Conservation (phyloP, 2,888 invertebrate genomes). For the Neoscelio sp. region DNA sequence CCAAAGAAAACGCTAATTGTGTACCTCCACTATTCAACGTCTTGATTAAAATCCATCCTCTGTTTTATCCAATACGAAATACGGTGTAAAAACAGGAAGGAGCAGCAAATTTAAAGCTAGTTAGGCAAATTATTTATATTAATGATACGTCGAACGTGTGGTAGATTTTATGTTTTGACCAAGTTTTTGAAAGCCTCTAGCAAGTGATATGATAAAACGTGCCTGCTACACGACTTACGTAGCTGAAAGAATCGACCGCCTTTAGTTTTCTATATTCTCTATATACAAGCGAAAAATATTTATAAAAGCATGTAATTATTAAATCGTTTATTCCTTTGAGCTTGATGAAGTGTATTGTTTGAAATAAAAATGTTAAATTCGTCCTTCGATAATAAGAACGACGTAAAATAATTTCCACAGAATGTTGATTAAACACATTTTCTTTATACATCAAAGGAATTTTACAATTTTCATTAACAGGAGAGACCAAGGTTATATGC, state of each 20-base stretch:
- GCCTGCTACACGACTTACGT: constrained; percentile 81
- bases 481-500: too few relatives aligned
- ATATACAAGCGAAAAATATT: constrained; percentile 65
- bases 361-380: constrained; percentile 16
- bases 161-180: constrained; percentile 74
- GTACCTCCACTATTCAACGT: constrained; percentile 32
- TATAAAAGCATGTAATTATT: constrained; percentile 63
- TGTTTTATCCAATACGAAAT: constrained; percentile 38
- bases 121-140: constrained; percentile 69
- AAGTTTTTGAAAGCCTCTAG: constrained; percentile 79
- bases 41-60: constrained; percentile 44
- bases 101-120: constrained; percentile 59
- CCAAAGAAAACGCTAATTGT: constrained; percentile 58
- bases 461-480: too few relatives aligned
- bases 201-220: constrained; percentile 82
- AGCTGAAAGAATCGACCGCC: constrained; percentile 76
- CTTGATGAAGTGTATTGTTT: constrained; percentile 54
- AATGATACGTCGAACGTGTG: constrained; percentile 52
- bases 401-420: background rate
- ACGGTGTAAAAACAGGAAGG: constrained; percentile 45
- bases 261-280: constrained; percentile 79
- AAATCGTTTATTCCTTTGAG: constrained; percentile 52
- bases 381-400: background rate
- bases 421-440: background rate
- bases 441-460: too few relatives aligned